Base-by-base conservation (phyloP, 2,113 vertebrate genomes). In the Scopus umbretta region DNA sequence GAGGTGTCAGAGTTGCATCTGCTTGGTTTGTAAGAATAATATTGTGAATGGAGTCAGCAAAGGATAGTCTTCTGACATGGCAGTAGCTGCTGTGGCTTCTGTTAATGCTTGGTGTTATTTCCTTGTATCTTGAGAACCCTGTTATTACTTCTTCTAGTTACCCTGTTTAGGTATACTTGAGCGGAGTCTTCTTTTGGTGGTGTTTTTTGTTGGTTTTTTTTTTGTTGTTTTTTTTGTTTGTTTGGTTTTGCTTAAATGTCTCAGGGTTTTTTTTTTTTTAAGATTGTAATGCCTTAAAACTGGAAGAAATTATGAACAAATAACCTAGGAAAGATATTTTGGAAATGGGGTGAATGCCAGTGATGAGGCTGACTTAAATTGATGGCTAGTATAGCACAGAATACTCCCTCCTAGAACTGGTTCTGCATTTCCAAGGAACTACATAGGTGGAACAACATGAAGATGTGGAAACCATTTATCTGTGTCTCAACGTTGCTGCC, bases 1-100 rank as follows among this genome's bases (percentile, higher is more conserved):
- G 61, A n/a, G 58, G 36, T 95, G 67, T 80, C 72, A 86, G 45
- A 79, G 79, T 90, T 94, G 72, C 75, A n/a, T 86, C 80, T 91
- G 16, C 65, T 71, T 62, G 17, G 16, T 76, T 88, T 83, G 26
- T 89, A 75, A 85, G 76, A 81, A 29, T 43, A 72, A 16, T 62
- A 40, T 10, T 61, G 36, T 74, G 81, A 66, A 45, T 63, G 45
- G 40, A 55, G 47, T 67, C 59, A 58, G 65, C 43, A 29, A 29
- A 62, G 52, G 53, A 7, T 52, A 40, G 42, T 71, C 50, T 61
- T 62, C 40, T 94, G 71, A 66, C 14, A 1, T 18, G 11, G 22
- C 58, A 55, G 27, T 70, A 76, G 20, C 71, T 83, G 26, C 18
- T 3, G 7, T 80, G 55, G 50, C 42, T 80, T 91, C 50, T 50